Evolutionary conservation across 2,888 invertebrate genomes (phyloP).

Genomic region (Heterodera filipjevi): DNA sequence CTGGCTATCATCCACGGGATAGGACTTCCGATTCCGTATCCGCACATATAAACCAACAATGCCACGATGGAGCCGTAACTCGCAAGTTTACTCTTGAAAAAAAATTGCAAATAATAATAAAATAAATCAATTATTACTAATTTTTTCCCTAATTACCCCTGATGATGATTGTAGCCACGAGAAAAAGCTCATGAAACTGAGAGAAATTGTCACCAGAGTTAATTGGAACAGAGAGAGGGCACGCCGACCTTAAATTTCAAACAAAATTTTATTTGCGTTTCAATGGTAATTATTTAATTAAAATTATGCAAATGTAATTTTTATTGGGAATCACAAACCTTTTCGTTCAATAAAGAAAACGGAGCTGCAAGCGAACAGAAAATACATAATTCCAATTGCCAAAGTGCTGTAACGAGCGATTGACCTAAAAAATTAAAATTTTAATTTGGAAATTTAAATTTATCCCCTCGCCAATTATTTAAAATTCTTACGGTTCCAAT

Average conservation of each 20-base stretch:
- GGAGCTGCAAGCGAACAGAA: conserved; percentile 67
- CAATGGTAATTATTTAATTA: too few relatives aligned
- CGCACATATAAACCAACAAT: conserved; percentile 62
- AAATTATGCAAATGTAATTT: not conserved
- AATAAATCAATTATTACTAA: not conserved
- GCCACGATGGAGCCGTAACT: conserved; percentile 58
- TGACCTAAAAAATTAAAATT: conserved; percentile 39
- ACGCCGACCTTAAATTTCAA: conserved; percentile 64
- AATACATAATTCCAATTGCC: conserved; percentile 68
- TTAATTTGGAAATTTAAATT: not conserved
- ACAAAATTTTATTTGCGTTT: not conserved
- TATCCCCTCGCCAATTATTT: not conserved
- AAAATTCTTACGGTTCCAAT: conserved; percentile 47
- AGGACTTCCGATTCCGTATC: conserved; percentile 63
- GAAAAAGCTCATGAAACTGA: conserved; percentile 52
- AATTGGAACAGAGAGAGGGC: conserved; percentile 67
- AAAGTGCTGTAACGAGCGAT: conserved; percentile 67
- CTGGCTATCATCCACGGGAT: conserved; percentile 65
- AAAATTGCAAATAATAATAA: not conserved
- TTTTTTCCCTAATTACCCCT: not conserved
- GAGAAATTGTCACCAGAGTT: conserved; percentile 59
- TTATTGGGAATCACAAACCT: not conserved
- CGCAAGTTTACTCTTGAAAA: conserved; percentile 57
- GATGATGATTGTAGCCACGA: conserved; percentile 51
- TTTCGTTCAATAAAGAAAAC: conserved; percentile 68